Evolutionary conservation across 1,140 invertebrate species (phyloP), one percentile per base, ranked within the genome.

Genomic region (Diorhabda sublineata): DNA sequence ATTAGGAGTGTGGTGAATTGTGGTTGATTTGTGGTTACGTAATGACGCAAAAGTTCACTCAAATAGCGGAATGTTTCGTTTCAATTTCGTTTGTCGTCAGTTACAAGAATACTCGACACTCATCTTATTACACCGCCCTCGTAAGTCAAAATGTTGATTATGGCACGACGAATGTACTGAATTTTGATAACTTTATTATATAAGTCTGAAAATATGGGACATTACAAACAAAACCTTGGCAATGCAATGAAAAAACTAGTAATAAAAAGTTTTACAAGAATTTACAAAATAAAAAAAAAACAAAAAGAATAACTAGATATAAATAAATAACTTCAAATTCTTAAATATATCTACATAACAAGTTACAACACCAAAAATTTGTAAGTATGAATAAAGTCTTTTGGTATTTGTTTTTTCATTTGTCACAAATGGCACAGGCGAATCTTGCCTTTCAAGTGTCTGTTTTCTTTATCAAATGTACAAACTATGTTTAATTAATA

Each of bases 341-440:
- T 74, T 72, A 66, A 69, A 69, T 73, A 78, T 79, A 80, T 80
- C 74, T 81, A 81, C 78, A 80, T 80, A 81, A 81, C 79, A 81
- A 73, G 4, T 75, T 80, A 80, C 77, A 78, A 81, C 78, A 80
- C 78, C 77, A 72, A 78, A 70, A 69, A 65, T 73, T 70, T 52
- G 26, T 68, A 57, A 67, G 45, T 72, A 73, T 73, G 69, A 73
- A 73, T 68, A 72, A 76, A 73, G 74, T 77, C 75, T 73, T 75
- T 74, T 78, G 73, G 74, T 70, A 72, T 74, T 64, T 69, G 61
- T 58, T 68, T 71, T 66, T 67, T 45, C 26, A 26, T 26, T n/a
- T 67, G 45, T 61, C 69, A 68, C 63, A 61, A 64, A 71, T 71
- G 69, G 69, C 69, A 71, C 69, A 61, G 42, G 47, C 47, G 61